Evolutionary conservation across 2,888 invertebrate species (phyloP), one percentile per base, ranked within the genome.

Genomic region (Eucriotettix oculatus): DNA sequence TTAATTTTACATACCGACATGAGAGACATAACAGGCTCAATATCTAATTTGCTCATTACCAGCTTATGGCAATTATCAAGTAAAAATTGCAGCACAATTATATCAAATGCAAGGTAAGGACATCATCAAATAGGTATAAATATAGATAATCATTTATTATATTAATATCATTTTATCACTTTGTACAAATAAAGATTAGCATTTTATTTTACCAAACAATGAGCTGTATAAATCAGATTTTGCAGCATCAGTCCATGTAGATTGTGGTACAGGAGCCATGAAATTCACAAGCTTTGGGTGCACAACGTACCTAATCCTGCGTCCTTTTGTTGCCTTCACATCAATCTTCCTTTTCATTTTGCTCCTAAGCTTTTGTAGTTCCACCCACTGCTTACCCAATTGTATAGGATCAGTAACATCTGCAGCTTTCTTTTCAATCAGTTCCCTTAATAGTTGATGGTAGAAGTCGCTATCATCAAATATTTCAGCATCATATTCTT

Each of bases 401-500:
- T 90, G 89, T 10, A 87, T 79, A 0, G 93, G 90, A 75, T 92
- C 93, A 0, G 85, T 85, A 11, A 89, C 80, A 68, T 86, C 85
- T 5, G 86, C 82, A 0, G 92, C 86, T 74, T 95, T 95, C 65
- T 86, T 85, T 71, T 97, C 94, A 64, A 98, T 95, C 52, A 98
- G 76, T 72, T 97, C 95, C 64, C 92, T 78, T 54, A 98, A 75
- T 59, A 96, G 77, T 68, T 94, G 91, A 73, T 96, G 95, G 73
- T 98, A 98, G 72, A 98, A 98, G 71, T 98, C 98, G 68, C 89
- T 90, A 70, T 98, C 98, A 72, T 98, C 96, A 75, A 92, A 98
- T 68, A 97, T 89, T 75, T 97, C 90, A 0, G 78, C 69, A 68
- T 90, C 85, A 64, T 84, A 82, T 66, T 85, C 83, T 66, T 81